A percentile compares a stretch with the other conserved stretches of the same genome.
phyloP scores from a whole-genome alignment of 2,113 vertebrate species.

The Vidua chalybeata region DNA sequence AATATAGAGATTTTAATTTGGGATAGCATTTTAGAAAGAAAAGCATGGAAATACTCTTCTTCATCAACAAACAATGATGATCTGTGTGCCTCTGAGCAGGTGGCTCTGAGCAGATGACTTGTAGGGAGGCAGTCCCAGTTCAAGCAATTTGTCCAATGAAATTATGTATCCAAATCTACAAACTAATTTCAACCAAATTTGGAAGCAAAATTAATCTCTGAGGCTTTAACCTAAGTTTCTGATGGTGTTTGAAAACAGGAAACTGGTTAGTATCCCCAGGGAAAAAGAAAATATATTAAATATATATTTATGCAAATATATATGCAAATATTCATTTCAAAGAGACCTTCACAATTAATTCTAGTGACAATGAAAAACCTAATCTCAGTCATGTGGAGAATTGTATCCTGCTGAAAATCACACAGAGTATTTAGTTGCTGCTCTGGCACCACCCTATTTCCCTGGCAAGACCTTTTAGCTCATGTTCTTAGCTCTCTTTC shows the following conservation, averaged over 20 bases:
- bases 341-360: neutral
- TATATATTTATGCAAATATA: no score
- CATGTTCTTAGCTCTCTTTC: neutral
- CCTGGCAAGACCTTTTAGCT: neutral
- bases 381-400: neutral
- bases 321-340: neutral
- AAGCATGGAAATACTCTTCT: neutral
- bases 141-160: neutral
- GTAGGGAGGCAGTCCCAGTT: neutral
- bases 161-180: neutral
- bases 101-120: neutral
- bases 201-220: neutral
- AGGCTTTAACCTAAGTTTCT: neutral
- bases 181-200: neutral
- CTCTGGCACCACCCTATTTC: fast-evolving
- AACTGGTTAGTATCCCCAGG: neutral
- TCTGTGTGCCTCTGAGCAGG: neutral
- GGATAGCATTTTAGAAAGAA: neutral
- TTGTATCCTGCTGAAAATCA: neutral
- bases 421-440: neutral
- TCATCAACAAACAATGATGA: neutral
- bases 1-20: neutral
- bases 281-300: neutral
- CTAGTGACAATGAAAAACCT: neutral
- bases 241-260: neutral